Conservation (phyloP, 2,797 vertebrate genomes). For the Sebastes diploproa region DNA sequence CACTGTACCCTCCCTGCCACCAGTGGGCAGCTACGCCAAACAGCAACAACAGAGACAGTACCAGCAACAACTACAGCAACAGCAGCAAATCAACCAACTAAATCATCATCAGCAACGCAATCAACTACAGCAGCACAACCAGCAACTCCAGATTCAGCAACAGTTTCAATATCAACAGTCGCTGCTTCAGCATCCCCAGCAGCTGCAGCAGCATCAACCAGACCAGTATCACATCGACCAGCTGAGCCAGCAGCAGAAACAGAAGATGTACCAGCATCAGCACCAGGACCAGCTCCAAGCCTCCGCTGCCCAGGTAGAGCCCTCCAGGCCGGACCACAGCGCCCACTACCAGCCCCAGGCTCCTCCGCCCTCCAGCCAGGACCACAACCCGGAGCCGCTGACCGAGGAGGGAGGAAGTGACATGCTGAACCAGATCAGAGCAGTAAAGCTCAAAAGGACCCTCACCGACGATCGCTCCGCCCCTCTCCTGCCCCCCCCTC, state of each 20-base stretch:
- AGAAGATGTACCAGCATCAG: constrained; percentile 39
- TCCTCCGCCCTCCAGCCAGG: constrained; percentile 23
- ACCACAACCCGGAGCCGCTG: constrained; percentile 8
- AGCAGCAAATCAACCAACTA: constrained; percentile 37
- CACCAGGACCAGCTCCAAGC: constrained; percentile 17
- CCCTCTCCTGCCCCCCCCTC: constrained; percentile 72
- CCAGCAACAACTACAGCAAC: constrained; percentile 44
- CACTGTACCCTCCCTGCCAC: constrained; percentile 49
- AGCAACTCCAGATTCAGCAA: constrained; percentile 1
- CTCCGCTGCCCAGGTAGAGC: background rate
- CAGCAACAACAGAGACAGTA: constrained; percentile 64
- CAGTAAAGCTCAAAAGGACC: constrained; percentile 81
- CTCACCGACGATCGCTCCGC: constrained; percentile 85
- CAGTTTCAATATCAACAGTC: constrained; percentile 15
- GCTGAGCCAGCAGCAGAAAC: constrained; percentile 48
- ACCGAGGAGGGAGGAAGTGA: constrained; percentile 17
- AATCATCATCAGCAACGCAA: constrained; percentile 29
- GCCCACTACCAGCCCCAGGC: constrained; percentile 25
- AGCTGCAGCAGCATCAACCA: background rate
- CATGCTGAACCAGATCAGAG: constrained; percentile 82
- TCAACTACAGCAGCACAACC: constrained; percentile 17
- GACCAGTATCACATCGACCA: constrained; percentile 2
- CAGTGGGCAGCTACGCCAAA: constrained; percentile 57
- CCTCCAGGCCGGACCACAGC: constrained; percentile 13
- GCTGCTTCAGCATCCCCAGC: background rate